Conservation (phyloP, 23 tunicate genomes). For the Styela clava region DNA sequence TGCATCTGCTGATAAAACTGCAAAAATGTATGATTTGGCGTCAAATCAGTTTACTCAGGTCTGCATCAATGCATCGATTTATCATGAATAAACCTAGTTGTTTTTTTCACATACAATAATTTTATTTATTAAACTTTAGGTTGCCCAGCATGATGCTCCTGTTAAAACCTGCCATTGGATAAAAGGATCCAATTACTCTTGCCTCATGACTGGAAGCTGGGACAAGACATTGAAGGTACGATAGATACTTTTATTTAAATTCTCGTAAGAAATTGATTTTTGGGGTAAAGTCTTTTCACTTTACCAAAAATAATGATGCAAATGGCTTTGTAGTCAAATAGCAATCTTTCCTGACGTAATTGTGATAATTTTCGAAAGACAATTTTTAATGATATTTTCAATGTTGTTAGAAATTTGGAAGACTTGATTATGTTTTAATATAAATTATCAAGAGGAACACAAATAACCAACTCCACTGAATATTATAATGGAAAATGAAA, state of each 20-base stretch:
- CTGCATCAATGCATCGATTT: background rate
- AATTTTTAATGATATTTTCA: too few species aligned
- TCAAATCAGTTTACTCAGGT: constrained; percentile 71
- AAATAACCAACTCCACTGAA: too few species aligned
- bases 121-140: constrained; percentile 20
- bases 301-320: too few species aligned
- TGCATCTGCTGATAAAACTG: constrained; percentile 91
- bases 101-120: background rate
- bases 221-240: constrained; percentile 76
- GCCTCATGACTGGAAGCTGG: constrained; percentile 95
- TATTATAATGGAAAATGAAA: too few species aligned
- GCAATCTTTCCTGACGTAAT: too few species aligned
- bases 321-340: too few species aligned
- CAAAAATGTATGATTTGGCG: constrained; percentile 88
- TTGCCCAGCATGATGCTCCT: constrained; percentile 95
- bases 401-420: too few species aligned
- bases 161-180: constrained; percentile 93
- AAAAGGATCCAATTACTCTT: constrained; percentile 73
- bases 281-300: background rate
- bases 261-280: background rate
- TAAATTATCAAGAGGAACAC: too few species aligned
- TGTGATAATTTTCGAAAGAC: too few species aligned
- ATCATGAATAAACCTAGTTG: background rate
- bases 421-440: too few species aligned
- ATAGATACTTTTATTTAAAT: background rate